phyloP scores from a whole-genome alignment of 2,113 vertebrate species.

The Buteo buteo region DNA sequence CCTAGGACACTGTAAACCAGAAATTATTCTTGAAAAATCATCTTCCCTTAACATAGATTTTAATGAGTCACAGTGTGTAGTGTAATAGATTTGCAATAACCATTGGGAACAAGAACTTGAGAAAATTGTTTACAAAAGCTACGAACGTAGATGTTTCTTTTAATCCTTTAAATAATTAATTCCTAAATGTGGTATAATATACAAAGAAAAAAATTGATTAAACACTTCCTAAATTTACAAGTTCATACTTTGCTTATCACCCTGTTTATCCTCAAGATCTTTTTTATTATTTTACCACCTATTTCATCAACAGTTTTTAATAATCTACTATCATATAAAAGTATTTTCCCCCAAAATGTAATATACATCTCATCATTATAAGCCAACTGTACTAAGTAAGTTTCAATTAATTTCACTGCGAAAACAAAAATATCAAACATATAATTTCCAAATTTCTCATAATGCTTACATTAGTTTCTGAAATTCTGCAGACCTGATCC shows the following conservation, averaged over 20 bases:
- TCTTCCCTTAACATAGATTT: not conserved
- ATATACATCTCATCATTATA: not conserved
- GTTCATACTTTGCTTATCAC: not conserved
- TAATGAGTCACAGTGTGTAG: not conserved
- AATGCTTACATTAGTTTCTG: constrained; percentile 76
- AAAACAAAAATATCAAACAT: not conserved
- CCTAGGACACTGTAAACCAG: not conserved
- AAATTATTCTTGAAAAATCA: not conserved
- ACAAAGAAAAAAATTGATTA: not conserved
- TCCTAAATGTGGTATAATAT: not conserved
- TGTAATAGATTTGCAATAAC: not conserved
- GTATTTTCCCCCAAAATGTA: not conserved
- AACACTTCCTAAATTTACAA: not conserved
- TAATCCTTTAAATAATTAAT: not conserved
- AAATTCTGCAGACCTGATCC: constrained; percentile 70
- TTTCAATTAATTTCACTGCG: not conserved
- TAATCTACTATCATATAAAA: not conserved
- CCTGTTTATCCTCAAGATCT: not conserved
- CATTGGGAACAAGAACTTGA: not conserved
- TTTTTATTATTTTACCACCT: not conserved
- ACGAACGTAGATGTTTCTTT: fast-evolving
- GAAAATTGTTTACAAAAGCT: not conserved
- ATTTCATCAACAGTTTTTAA: not conserved
- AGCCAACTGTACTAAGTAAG: not conserved
- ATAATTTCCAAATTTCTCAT: not conserved